Percentiles rank a stretch among this genome's conserved stretches.
Evolutionary conservation across 2,888 invertebrate genomes (phyloP).

Genomic region (Oscheius sp.): DNA sequence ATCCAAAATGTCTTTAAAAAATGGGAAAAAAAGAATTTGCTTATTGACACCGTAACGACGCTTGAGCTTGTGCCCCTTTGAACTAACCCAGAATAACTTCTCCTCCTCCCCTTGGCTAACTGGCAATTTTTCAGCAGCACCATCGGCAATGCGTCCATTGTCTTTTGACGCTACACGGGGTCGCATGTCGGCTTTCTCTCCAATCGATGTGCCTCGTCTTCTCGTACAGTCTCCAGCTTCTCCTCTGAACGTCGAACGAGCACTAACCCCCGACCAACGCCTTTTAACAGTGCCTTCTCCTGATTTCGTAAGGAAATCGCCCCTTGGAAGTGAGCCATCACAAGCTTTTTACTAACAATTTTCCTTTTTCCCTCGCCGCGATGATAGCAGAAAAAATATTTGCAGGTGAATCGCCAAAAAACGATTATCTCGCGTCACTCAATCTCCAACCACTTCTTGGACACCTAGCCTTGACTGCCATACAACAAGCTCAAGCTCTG

Average conservation of each 20-base stretch:
- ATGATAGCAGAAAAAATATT: neutral
- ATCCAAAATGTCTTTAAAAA: too few species aligned
- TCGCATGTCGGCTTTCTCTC: constrained; percentile 48
- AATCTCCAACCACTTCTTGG: constrained; percentile 33
- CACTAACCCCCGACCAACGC: constrained; percentile 40
- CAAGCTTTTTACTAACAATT: constrained; percentile 17
- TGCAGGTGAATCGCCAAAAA: constrained; percentile 48
- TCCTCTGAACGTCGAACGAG: constrained; percentile 38
- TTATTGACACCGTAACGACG: too few species aligned
- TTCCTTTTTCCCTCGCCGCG: too few species aligned
- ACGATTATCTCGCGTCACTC: constrained; percentile 24
- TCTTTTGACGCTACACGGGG: constrained; percentile 25
- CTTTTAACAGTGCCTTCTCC: constrained; percentile 57
- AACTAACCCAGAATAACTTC: neutral
- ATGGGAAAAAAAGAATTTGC: too few species aligned
- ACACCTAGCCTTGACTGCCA: constrained; percentile 38
- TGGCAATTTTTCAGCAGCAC: constrained; percentile 20
- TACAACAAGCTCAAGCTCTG: constrained; percentile 17
- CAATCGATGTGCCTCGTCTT: constrained; percentile 53
- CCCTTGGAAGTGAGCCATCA: constrained; percentile 30
- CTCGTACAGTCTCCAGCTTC: constrained; percentile 53
- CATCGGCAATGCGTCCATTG: constrained; percentile 15
- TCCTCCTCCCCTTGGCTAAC: neutral
- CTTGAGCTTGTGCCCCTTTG: too few species aligned
- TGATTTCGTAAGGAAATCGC: constrained; percentile 49